phyloP scores from a whole-genome alignment of 2,888 invertebrate species.

The Eurytoma adleriae region DNA sequence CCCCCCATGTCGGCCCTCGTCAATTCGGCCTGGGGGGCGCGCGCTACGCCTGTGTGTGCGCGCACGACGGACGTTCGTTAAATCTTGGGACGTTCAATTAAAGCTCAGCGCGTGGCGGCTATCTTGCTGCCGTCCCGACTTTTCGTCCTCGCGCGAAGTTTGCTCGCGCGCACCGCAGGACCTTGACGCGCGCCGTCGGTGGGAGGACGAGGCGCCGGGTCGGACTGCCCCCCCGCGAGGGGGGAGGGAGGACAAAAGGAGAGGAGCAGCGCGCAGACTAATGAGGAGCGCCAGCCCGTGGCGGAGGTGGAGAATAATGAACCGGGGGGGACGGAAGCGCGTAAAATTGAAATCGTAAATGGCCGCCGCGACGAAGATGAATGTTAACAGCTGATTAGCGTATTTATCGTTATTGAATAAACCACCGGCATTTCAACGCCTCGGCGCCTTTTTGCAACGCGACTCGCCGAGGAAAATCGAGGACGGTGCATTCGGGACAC shows the following conservation, averaged over 20 bases:
- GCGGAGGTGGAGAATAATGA: conserved; percentile 21
- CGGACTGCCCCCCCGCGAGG: too few species aligned
- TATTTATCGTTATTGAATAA: conserved; percentile 41
- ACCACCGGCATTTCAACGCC: conserved; percentile 8
- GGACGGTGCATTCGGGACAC: not conserved
- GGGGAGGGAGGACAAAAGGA: conserved; percentile 23
- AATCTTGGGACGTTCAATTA: not conserved
- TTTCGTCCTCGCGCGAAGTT: conserved; percentile 13
- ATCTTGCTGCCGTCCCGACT: conserved; percentile 17
- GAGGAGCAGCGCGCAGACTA: conserved; percentile 26
- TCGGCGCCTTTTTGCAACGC: too few species aligned
- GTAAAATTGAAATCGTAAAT: conserved; percentile 52
- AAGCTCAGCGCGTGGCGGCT: conserved; percentile 1
- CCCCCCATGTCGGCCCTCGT: too few species aligned
- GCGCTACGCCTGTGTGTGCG: too few species aligned
- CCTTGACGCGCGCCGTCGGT: conserved; percentile 3
- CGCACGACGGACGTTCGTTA: too few species aligned
- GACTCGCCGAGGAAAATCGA: not conserved
- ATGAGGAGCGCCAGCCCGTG: not conserved
- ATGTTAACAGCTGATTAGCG: conserved; percentile 37
- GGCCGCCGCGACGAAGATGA: conserved; percentile 18
- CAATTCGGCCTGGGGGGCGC: too few species aligned
- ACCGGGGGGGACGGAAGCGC: conserved; percentile 44
- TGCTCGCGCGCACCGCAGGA: conserved; percentile 6
- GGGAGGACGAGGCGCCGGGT: too few species aligned